Conservation (phyloP, 2,888 invertebrate species). For the Willowsia nigromaculata region DNA sequence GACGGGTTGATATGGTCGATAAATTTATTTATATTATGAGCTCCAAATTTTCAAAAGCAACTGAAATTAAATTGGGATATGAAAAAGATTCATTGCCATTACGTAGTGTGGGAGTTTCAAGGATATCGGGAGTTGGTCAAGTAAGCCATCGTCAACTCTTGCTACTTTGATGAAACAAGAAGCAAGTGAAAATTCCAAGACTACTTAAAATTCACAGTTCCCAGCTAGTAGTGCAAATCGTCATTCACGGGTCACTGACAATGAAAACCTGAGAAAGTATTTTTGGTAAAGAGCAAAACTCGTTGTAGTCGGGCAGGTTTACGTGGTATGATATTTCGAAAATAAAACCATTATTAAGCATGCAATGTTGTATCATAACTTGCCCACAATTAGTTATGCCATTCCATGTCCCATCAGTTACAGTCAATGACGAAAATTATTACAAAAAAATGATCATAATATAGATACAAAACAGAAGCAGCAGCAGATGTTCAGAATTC, state of each 20-base stretch:
- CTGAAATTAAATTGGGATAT: neutral
- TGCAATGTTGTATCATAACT: too few species aligned
- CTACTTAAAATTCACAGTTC: neutral
- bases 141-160: neutral
- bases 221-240: neutral
- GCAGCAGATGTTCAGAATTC: neutral
- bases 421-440: neutral
- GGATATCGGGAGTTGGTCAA: neutral
- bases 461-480: neutral
- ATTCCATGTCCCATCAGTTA: neutral
- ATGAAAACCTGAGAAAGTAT: neutral
- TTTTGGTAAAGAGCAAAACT: neutral
- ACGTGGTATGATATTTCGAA: too few species aligned
- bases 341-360: too few species aligned
- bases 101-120: slow-evolving; percentile 54
- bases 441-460: neutral
- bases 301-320: neutral
- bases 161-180: neutral
- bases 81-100: neutral
- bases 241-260: slow-evolving; percentile 49
- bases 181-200: too few species aligned
- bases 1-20: slow-evolving; percentile 5
- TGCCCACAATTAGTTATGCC: neutral
- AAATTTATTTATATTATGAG: neutral
- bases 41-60: neutral